A percentile compares a stretch with the other conserved stretches of the same genome.
phyloP scores from a whole-genome alignment of 2,113 vertebrate species.

The Isurus oxyrinchus region DNA sequence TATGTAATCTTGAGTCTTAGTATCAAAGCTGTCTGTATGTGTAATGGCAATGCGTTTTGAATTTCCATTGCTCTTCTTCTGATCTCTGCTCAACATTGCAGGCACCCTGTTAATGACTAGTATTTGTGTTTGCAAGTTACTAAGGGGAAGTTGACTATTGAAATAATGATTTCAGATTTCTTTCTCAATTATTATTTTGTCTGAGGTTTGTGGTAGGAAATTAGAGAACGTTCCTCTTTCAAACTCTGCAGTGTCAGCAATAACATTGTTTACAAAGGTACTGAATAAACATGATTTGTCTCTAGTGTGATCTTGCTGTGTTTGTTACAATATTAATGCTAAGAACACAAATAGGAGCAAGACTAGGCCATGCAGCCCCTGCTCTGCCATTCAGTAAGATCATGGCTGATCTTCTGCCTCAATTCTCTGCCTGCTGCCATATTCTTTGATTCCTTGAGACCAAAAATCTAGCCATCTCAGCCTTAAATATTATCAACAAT shows the following conservation, averaged over 20 bases:
- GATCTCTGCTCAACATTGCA: background rate
- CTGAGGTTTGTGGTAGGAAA: background rate
- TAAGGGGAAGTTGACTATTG: background rate
- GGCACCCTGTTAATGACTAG: background rate
- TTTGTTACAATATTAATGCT: background rate
- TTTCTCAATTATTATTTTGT: background rate
- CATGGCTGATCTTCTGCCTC: too few relatives aligned
- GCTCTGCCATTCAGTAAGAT: too few relatives aligned
- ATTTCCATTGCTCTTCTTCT: background rate
- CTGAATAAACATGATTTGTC: conserved; percentile 21
- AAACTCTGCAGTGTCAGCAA: background rate
- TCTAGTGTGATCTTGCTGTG: background rate
- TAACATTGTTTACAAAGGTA: background rate
- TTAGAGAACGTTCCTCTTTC: background rate
- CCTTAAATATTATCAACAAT: too few relatives aligned
- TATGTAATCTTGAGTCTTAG: background rate
- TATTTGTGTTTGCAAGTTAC: background rate
- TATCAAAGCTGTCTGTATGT: background rate
- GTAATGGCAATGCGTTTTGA: background rate
- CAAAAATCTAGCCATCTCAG: too few relatives aligned
- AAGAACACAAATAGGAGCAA: background rate
- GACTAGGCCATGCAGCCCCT: too few relatives aligned
- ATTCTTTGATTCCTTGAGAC: too few relatives aligned
- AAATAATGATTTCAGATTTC: background rate
- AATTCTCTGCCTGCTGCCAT: too few relatives aligned